Conservation (phyloP, 2,797 vertebrate genomes). For the Bovichtus variegatus region DNA sequence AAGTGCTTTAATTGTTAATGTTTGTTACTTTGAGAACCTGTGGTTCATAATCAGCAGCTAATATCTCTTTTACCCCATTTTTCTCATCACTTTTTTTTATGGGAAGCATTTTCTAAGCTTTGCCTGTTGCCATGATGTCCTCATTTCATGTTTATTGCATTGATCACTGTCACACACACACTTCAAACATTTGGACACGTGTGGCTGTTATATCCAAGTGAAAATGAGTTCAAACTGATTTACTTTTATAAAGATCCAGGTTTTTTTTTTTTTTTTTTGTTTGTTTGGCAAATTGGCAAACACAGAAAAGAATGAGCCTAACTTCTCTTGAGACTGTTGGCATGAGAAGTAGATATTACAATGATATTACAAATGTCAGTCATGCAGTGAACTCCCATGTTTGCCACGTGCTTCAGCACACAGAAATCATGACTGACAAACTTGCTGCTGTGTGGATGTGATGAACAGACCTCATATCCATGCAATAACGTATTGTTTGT, state of each 20-base stretch:
- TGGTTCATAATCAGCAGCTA: neutral
- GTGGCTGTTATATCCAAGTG: neutral
- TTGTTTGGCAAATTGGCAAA: neutral
- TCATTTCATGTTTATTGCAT: neutral
- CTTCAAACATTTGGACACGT: neutral
- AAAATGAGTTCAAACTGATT: neutral
- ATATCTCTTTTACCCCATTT: neutral
- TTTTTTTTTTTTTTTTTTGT: no score
- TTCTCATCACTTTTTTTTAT: neutral
- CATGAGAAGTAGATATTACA: neutral
- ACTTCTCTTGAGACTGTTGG: neutral
- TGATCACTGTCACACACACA: no score
- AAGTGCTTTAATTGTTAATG: neutral
- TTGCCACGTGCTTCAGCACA: neutral
- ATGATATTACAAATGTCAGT: neutral
- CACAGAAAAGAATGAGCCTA: neutral
- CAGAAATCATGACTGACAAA: constrained; percentile 7
- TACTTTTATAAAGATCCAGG: neutral
- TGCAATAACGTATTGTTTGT: neutral
- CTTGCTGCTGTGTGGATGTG: neutral
- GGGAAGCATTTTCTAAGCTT: neutral
- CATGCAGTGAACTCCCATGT: neutral
- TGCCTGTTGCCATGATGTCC: neutral
- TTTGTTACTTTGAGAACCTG: neutral
- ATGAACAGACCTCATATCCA: neutral